phyloP scores from a whole-genome alignment of 2,888 invertebrate genomes.

The Osmoderma eremita region DNA sequence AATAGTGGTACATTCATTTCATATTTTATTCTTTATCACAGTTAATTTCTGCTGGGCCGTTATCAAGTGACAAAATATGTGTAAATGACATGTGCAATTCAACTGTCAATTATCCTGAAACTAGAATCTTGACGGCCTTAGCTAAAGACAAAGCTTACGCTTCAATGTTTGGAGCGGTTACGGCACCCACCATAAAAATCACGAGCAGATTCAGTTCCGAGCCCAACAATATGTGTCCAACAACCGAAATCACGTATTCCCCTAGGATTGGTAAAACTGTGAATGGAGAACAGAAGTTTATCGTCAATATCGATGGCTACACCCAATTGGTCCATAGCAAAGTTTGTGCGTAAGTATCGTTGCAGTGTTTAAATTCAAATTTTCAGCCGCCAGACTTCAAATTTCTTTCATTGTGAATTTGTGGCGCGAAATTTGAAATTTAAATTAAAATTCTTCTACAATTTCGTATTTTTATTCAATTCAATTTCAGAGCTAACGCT shows the following conservation, averaged over 20 bases:
- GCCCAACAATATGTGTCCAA: conserved; percentile 18
- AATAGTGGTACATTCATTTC: neutral
- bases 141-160: neutral
- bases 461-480: neutral
- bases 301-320: conserved; percentile 30
- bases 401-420: too few species aligned
- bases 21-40: neutral
- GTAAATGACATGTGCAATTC: conserved; percentile 13
- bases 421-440: neutral
- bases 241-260: neutral
- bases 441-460: neutral
- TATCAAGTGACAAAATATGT: neutral
- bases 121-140: neutral
- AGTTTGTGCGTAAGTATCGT: conserved; percentile 34
- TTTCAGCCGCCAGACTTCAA: neutral
- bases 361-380: too few species aligned
- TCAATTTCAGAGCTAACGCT: conserved; percentile 9
- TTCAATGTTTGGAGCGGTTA: conserved; percentile 25
- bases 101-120: neutral
- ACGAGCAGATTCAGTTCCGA: neutral
- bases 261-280: conserved; percentile 26
- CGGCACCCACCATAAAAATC: conserved; percentile 3
- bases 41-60: neutral
- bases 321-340: conserved; percentile 17
- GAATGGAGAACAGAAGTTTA: conserved; percentile 13